Evolutionary conservation across 2,888 invertebrate genomes (phyloP).

Genomic region (Agrypnus murinus): DNA sequence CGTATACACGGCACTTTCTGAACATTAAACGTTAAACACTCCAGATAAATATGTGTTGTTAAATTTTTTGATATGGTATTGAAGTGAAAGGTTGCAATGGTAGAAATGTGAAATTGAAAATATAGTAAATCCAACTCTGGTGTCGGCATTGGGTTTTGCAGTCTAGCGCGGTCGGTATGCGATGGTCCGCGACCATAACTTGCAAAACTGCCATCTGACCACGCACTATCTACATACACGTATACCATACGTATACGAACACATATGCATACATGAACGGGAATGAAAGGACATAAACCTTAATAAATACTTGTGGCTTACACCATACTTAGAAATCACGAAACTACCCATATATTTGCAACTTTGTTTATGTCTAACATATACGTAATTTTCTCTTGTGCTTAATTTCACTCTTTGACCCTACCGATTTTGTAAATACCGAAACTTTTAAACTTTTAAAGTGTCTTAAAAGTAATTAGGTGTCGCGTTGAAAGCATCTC

Average conservation of each 20-base stretch:
- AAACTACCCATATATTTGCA: slow-evolving; percentile 24
- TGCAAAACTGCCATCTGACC: slow-evolving; percentile 68
- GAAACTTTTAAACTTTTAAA: too few species aligned
- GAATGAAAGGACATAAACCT: slow-evolving; percentile 36
- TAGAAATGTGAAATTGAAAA: slow-evolving; percentile 12
- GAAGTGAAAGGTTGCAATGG: too few species aligned
- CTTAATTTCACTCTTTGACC: slow-evolving; percentile 4
- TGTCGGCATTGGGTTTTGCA: slow-evolving; percentile 64
- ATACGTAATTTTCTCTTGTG: slow-evolving; percentile 2
- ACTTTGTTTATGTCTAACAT: slow-evolving; percentile 7
- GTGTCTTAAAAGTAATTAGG: too few species aligned
- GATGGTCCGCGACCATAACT: slow-evolving; percentile 68
- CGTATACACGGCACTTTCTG: too few species aligned
- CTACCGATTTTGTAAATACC: too few species aligned
- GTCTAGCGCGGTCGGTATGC: slow-evolving; percentile 66
- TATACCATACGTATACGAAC: slow-evolving; percentile 39
- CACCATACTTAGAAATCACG: slow-evolving; percentile 35
- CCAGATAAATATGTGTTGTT: too few species aligned
- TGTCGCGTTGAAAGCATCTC: too few species aligned
- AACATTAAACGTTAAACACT: too few species aligned
- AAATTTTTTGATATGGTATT: too few species aligned
- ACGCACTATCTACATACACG: slow-evolving; percentile 69
- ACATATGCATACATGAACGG: slow-evolving; percentile 29
- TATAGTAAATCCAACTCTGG: slow-evolving; percentile 57
- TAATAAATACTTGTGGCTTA: slow-evolving; percentile 34